phyloP scores from a whole-genome alignment of 2,797 vertebrate genomes.

The Pogoniulus pusillus region DNA sequence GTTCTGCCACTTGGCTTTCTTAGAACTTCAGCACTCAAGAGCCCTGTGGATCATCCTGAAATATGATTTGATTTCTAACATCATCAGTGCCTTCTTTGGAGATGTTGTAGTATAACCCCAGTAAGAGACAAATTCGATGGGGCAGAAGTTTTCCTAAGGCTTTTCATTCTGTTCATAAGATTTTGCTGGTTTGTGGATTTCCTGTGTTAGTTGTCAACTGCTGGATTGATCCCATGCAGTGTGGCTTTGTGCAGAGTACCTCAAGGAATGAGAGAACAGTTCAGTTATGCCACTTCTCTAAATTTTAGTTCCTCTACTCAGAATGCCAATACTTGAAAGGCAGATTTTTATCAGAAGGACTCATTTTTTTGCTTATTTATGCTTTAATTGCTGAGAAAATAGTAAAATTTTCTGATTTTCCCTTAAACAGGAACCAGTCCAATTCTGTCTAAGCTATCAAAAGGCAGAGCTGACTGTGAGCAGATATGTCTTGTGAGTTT shows the following conservation, averaged over 20 bases:
- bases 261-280: background rate
- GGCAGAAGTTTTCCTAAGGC: background rate
- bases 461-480: background rate
- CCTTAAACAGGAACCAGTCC: background rate
- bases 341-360: background rate
- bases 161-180: background rate
- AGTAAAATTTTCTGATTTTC: background rate
- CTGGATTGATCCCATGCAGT: background rate
- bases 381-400: background rate
- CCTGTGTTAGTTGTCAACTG: background rate
- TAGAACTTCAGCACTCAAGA: background rate
- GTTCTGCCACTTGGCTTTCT: background rate
- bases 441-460: background rate
- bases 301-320: background rate
- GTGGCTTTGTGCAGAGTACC: background rate
- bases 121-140: background rate
- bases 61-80: background rate
- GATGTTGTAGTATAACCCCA: background rate
- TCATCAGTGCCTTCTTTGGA: background rate
- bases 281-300: background rate
- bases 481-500: background rate
- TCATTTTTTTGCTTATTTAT: background rate
- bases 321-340: background rate
- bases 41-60: background rate
- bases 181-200: background rate